These are phyloP conservation scores for Falco columbarius DNA, from an alignment of 2,797 vertebrate genomes.

Conservation along the genomic window DNA sequence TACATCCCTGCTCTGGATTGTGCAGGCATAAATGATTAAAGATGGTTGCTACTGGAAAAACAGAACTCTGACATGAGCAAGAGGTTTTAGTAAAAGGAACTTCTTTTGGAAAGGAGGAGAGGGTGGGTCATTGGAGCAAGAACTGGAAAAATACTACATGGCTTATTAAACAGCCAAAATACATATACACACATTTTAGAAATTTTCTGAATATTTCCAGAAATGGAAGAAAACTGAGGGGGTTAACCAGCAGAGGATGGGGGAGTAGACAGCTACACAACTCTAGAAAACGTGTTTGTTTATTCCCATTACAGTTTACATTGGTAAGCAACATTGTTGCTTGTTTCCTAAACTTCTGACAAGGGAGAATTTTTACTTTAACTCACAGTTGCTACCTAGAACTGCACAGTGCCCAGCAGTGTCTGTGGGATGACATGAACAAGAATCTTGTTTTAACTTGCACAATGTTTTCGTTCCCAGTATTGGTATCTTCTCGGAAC, in stretches of 20 bases:
- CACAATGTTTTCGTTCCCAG: not conserved
- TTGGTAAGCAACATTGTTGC: not conserved
- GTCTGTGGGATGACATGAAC: not conserved
- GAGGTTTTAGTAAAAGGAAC: conserved; percentile 13
- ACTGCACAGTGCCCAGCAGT: not conserved
- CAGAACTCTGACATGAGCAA: not conserved
- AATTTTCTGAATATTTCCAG: not conserved
- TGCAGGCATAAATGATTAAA: not conserved
- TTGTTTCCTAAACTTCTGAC: not conserved
- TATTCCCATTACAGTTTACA: not conserved
- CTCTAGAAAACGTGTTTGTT: not conserved
- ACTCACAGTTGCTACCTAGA: not conserved
- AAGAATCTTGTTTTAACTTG: not conserved
- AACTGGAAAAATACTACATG: not conserved
- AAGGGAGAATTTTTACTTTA: not conserved
- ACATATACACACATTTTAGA: not conserved
- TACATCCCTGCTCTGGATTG: not conserved
- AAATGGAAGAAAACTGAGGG: not conserved
- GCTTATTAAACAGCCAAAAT: not conserved
- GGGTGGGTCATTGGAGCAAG: not conserved
- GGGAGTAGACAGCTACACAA: not conserved
- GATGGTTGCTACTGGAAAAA: not conserved
- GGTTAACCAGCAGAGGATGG: not conserved
- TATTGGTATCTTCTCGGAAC: not conserved
- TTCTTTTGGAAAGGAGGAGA: conserved; percentile 10